Evolutionary conservation across 2,888 invertebrate genomes (phyloP).

Genomic region (Amorpha juglandis): DNA sequence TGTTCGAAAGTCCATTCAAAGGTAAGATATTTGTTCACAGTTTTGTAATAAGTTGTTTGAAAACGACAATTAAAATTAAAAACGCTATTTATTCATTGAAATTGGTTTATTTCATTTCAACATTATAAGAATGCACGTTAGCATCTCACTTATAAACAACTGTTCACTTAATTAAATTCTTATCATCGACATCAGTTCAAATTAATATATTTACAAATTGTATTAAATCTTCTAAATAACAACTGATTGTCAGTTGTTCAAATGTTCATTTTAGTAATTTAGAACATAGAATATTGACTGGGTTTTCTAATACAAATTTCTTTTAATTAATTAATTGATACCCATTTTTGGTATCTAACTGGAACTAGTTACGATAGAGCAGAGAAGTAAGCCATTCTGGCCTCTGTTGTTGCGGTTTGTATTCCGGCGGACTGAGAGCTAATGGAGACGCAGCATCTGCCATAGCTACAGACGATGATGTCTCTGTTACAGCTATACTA

Average conservation of each 20-base stretch:
- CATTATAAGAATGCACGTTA: slow-evolving; percentile 69
- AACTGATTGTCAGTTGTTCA: slow-evolving; percentile 16
- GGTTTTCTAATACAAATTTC: slow-evolving; percentile 7
- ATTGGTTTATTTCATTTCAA: slow-evolving; percentile 79
- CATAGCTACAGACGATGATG: slow-evolving; percentile 72
- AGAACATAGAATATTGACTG: slow-evolving; percentile 12
- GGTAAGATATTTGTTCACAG: neutral
- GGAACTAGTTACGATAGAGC: slow-evolving; percentile 70
- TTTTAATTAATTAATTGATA: neutral
- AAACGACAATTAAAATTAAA: neutral
- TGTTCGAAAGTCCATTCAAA: slow-evolving; percentile 2
- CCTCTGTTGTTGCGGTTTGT: slow-evolving; percentile 69
- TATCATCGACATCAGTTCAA: slow-evolving; percentile 71
- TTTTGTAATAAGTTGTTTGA: neutral
- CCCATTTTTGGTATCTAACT: slow-evolving; percentile 45
- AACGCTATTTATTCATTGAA: slow-evolving; percentile 43
- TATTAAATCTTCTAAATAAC: slow-evolving; percentile 24
- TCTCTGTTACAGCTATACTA: slow-evolving; percentile 77
- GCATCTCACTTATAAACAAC: slow-evolving; percentile 73
- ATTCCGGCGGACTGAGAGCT: slow-evolving; percentile 73
- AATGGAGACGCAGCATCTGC: slow-evolving; percentile 74
- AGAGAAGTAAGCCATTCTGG: slow-evolving; percentile 77
- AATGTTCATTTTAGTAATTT: slow-evolving; percentile 21
- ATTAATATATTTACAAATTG: slow-evolving; percentile 61
- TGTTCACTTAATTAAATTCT: slow-evolving; percentile 44